Percentiles rank a stretch among this genome's conserved stretches.
These are phyloP conservation scores for Elachura formosa DNA, from an alignment of 2,113 vertebrate genomes.

Conservation along the genomic window DNA sequence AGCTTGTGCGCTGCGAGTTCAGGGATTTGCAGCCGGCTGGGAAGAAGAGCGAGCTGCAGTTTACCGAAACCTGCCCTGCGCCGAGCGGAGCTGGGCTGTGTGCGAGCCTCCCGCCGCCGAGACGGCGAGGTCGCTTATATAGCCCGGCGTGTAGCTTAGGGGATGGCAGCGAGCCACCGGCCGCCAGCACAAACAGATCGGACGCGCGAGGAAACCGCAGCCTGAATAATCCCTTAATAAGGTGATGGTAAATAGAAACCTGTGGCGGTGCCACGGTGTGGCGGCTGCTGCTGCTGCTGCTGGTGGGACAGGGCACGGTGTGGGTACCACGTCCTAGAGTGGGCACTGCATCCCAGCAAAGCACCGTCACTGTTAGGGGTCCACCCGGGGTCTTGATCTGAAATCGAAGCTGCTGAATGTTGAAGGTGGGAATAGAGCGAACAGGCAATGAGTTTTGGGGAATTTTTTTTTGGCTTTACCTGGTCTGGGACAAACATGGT, in stretches of 20 bases:
- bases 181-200: slow-evolving; percentile 70
- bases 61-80: slow-evolving; percentile 41
- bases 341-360: rapidly evolving
- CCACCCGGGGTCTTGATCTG: neutral
- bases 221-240: slow-evolving; percentile 28
- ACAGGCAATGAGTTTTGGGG: neutral
- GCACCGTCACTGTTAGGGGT: neutral
- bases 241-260: slow-evolving; percentile 15
- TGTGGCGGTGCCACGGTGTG: neutral
- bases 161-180: slow-evolving; percentile 71
- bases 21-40: neutral
- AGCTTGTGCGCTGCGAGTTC: neutral
- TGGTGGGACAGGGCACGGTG: neutral
- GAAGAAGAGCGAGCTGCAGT: neutral
- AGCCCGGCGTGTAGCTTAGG: slow-evolving; percentile 69
- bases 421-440: neutral
- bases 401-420: rapidly evolving
- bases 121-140: slow-evolving; percentile 70
- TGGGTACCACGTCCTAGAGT: neutral
- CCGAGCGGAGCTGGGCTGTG: slow-evolving; percentile 18
- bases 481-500: rapidly evolving
- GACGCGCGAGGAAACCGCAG: slow-evolving; percentile 51
- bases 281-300: neutral
- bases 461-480: neutral
- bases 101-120: neutral